phyloP scores from a whole-genome alignment of 2,797 vertebrate genomes.

The Hydrophis major region DNA sequence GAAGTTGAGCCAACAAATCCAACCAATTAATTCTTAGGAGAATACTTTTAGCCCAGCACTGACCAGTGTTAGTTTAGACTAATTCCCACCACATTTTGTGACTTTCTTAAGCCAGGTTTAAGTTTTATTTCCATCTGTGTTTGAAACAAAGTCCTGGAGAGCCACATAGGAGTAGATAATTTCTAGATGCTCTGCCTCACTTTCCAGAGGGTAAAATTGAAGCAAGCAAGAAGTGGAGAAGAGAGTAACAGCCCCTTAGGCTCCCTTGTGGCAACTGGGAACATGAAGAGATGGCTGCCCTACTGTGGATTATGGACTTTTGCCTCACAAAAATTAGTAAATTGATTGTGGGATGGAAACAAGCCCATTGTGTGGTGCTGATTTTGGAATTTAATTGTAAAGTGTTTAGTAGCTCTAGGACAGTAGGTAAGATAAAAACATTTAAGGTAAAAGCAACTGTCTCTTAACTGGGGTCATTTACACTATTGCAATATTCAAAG shows the following conservation, averaged over 20 bases:
- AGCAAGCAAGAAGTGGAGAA: neutral
- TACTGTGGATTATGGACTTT: neutral
- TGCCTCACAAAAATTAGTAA: neutral
- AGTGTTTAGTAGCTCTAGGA: neutral
- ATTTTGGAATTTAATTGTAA: neutral
- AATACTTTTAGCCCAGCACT: neutral
- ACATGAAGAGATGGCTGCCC: neutral
- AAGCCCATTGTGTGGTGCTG: conserved; percentile 3
- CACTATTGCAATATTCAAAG: neutral
- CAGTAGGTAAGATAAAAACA: neutral
- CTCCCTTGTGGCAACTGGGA: neutral
- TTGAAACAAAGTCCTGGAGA: neutral
- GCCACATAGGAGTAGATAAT: neutral
- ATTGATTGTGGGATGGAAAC: neutral
- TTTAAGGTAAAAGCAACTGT: neutral
- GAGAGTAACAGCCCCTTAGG: neutral
- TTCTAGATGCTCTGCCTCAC: neutral
- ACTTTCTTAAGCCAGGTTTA: neutral
- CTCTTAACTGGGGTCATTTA: neutral
- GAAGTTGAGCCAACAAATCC: neutral
- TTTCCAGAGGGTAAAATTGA: neutral
- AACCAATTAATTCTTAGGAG: neutral
- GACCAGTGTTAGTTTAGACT: neutral
- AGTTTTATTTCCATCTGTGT: neutral
- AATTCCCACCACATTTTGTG: neutral